These are phyloP conservation scores for Argynnis bischoffii DNA, from an alignment of 2,888 invertebrate species.

Conservation along the genomic window DNA sequence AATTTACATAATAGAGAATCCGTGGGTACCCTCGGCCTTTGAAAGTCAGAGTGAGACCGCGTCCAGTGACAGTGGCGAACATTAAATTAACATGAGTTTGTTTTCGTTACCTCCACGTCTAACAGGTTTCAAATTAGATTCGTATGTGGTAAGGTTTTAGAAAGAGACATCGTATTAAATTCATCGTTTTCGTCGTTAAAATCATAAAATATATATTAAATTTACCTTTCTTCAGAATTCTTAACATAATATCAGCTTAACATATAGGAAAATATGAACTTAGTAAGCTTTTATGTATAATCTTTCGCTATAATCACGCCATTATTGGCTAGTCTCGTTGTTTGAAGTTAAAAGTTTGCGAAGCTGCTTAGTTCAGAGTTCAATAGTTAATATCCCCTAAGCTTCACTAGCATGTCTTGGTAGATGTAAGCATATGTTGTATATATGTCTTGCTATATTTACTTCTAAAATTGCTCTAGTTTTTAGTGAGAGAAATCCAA, in stretches of 20 bases:
- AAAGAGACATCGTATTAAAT: not conserved
- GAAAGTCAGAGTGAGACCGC: slow-evolving; percentile 69
- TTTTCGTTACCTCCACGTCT: slow-evolving; percentile 64
- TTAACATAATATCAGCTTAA: too few relatives aligned
- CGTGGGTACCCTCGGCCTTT: slow-evolving; percentile 77
- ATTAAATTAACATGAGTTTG: slow-evolving; percentile 81
- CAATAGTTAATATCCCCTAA: slow-evolving; percentile 15
- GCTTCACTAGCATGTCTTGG: slow-evolving; percentile 8
- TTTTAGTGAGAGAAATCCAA: too few relatives aligned
- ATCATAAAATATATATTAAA: not conserved
- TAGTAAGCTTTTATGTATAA: not conserved
- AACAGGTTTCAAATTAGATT: slow-evolving; percentile 42
- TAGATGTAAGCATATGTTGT: not conserved
- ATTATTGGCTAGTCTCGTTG: slow-evolving; percentile 12
- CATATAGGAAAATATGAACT: not conserved
- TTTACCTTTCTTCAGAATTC: not conserved
- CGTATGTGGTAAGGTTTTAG: not conserved
- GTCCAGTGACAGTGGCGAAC: slow-evolving; percentile 73
- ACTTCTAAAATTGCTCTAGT: not conserved
- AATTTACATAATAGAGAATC: slow-evolving; percentile 82
- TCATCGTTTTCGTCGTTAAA: not conserved
- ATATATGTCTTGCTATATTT: not conserved
- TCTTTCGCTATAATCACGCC: slow-evolving; percentile 11
- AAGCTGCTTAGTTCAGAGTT: slow-evolving; percentile 18
- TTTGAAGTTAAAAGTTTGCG: slow-evolving; percentile 21